Evolutionary conservation across 2,888 invertebrate genomes (phyloP), one percentile per base, ranked within the genome.

Genomic region (Carabus problematicus): DNA sequence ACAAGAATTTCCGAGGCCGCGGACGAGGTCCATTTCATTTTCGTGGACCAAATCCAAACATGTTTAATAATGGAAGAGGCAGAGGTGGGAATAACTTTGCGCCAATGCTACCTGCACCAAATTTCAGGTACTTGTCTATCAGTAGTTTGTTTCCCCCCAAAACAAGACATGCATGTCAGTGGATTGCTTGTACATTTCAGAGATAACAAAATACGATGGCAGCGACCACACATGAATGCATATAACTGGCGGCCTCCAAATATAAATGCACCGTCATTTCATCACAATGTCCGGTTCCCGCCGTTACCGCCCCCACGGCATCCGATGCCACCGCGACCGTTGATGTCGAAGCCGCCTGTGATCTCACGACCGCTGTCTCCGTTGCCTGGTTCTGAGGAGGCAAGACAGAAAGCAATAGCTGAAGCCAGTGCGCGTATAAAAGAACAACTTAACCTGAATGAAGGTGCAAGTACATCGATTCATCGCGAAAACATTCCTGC

Each of bases 351-450:
- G 16, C n/a, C 16, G 2, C 52, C 63, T 8, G 54, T 49, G 18
- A 8, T 16, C 11, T 12, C 39, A 8, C 14, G 69, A 39, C 62
- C 69, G 1, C 3, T 39, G 14, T 69, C 69, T 3, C 69, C 69
- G 0, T 62, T 69, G 12, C 69, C 69, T 8, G 69, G 69, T 11
- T 56, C 56, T 0, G 69, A 69, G 55, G 69, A 69, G 29, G 69
- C 69, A 11, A 42, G 69, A 16, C 55, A 69, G 14, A 61, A 62
- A 14, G 69, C 62, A 14, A 69, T 69, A 40, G 69, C 69, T 6
- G 69, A 69, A 45, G 69, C 69, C n/a, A 62, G 62, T 16, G 69
- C 69, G 4, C 49, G 67, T 11, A 66, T 66, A 18, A 56, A 66
- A 58, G 54, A 66, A 16, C 66, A 66, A 40, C 43, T 66, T 4